A percentile compares a stretch with the other conserved stretches of the same genome.
Conservation (phyloP, 2,888 invertebrate genomes). For the Oxyscelio sp. region DNA sequence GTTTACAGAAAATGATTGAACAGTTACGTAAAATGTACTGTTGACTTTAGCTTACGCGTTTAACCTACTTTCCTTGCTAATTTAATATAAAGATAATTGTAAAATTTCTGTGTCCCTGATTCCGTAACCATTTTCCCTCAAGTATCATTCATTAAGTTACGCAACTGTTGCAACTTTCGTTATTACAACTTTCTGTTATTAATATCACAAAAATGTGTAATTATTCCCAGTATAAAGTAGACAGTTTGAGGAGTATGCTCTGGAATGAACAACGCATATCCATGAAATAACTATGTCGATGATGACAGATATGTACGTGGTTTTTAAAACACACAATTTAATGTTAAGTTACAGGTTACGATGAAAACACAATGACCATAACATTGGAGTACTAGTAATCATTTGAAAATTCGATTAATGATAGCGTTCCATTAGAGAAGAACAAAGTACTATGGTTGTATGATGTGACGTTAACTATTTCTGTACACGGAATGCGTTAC, state of each 20-base stretch:
- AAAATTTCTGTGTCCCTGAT: constrained; percentile 34
- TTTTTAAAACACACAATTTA: constrained; percentile 40
- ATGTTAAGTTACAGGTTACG: constrained; percentile 34
- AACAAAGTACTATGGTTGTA: too few species aligned
- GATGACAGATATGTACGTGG: constrained; percentile 24
- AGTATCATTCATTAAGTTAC: constrained; percentile 31
- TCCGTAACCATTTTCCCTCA: constrained; percentile 20
- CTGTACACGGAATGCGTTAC: too few species aligned
- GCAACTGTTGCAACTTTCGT: constrained; percentile 26
- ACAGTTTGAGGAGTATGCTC: not conserved
- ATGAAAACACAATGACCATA: constrained; percentile 42
- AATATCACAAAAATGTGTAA: constrained; percentile 19
- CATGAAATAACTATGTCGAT: too few species aligned
- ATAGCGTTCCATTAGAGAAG: too few species aligned
- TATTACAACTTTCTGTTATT: constrained; percentile 34
- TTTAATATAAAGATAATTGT: not conserved
- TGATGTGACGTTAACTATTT: too few species aligned
- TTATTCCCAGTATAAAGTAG: constrained; percentile 11
- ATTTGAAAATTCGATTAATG: too few species aligned
- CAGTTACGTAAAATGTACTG: not conserved
- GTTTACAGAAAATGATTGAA: constrained; percentile 7
- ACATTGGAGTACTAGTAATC: too few species aligned
- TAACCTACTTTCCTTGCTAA: constrained; percentile 20
- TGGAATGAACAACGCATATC: constrained; percentile 8
- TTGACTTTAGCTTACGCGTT: constrained; percentile 3